Conservation (phyloP, 2,888 invertebrate genomes). For the Epinotia demarniana region DNA sequence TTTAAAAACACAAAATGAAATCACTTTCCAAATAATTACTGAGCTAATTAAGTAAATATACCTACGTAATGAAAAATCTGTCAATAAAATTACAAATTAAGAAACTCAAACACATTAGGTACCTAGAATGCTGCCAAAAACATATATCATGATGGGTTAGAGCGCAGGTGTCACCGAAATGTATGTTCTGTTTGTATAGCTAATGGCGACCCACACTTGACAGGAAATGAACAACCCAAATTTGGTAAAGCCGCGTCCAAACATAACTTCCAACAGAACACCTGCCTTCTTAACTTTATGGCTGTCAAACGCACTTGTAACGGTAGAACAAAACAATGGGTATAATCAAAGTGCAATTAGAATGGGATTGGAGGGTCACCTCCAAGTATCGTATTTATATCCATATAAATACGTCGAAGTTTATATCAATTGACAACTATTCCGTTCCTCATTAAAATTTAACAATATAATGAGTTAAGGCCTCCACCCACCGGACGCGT, state of each 20-base stretch:
- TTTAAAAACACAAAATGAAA: too few relatives aligned
- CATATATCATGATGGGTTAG: constrained; percentile 41
- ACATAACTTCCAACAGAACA: constrained; percentile 38
- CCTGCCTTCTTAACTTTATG: constrained; percentile 36
- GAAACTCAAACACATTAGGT: constrained; percentile 9
- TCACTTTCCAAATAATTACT: too few relatives aligned
- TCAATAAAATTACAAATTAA: background rate
- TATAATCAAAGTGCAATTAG: background rate
- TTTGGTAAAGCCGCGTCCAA: constrained; percentile 54
- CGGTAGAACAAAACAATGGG: background rate
- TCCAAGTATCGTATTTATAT: too few relatives aligned
- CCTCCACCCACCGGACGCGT: too few relatives aligned
- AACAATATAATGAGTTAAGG: too few relatives aligned
- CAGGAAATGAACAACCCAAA: constrained; percentile 57
- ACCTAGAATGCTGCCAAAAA: background rate
- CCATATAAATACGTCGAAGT: too few relatives aligned
- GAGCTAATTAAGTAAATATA: too few relatives aligned
- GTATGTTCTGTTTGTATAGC: constrained; percentile 72
- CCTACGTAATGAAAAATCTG: background rate
- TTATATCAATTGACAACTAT: too few relatives aligned
- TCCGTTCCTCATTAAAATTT: too few relatives aligned
- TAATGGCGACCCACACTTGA: constrained; percentile 69
- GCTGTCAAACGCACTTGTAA: constrained; percentile 11
- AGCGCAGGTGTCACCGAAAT: constrained; percentile 72
- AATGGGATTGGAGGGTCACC: too few relatives aligned